Percentiles rank a stretch among this genome's conserved stretches.
phyloP scores from a whole-genome alignment of 2,888 invertebrate genomes.

The Melikaiella ostensackeni region DNA sequence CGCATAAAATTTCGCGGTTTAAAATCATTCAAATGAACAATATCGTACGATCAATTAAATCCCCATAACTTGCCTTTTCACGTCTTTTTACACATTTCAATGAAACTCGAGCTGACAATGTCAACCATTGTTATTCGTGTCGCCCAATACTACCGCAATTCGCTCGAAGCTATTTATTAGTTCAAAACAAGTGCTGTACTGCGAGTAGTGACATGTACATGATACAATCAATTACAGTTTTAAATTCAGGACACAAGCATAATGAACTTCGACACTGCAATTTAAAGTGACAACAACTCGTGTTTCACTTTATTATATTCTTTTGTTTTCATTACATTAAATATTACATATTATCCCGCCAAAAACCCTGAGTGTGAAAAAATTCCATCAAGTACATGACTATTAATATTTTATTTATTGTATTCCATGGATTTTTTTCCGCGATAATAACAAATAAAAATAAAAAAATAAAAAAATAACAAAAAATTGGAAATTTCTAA shows the following conservation, averaged over 20 bases:
- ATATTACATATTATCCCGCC: too few species aligned
- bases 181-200: slow-evolving; percentile 13
- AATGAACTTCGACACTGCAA: background rate
- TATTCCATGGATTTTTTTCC: too few species aligned
- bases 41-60: slow-evolving; percentile 17
- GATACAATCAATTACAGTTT: slow-evolving; percentile 9
- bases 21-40: background rate
- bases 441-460: too few species aligned
- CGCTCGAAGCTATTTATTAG: slow-evolving; percentile 32
- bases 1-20: too few species aligned
- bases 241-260: background rate
- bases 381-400: too few species aligned
- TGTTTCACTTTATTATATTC: background rate
- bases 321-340: too few species aligned
- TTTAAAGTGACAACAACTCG: background rate
- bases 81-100: slow-evolving; percentile 32
- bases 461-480: too few species aligned
- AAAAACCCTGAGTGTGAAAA: too few species aligned
- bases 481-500: too few species aligned
- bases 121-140: slow-evolving; percentile 27
- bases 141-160: slow-evolving; percentile 10
- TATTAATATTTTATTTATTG: too few species aligned
- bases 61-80: slow-evolving; percentile 10
- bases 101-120: slow-evolving; percentile 19
- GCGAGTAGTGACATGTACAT: background rate